phyloP scores from a whole-genome alignment of 2,888 invertebrate genomes.

The Conomelus anceps region DNA sequence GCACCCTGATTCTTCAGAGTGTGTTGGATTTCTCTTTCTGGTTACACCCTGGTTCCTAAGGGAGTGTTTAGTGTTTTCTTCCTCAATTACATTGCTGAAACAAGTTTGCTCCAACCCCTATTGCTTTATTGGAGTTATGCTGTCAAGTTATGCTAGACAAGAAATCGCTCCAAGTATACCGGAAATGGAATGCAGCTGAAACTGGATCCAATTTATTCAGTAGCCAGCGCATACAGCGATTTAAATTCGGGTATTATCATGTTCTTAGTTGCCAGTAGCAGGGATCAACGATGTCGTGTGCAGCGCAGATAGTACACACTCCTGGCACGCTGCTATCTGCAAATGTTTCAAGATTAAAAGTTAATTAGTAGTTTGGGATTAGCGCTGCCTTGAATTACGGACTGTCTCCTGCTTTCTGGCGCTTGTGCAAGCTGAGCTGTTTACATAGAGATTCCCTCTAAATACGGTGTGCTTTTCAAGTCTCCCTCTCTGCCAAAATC shows the following conservation, averaged over 20 bases:
- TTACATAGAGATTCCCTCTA: not conserved
- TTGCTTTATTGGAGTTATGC: no score
- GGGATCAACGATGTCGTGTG: not conserved
- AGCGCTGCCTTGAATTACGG: not conserved
- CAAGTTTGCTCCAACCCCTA: no score
- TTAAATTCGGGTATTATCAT: not conserved
- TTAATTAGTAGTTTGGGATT: conserved; percentile 6
- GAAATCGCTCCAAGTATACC: not conserved
- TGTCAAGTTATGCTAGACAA: not conserved
- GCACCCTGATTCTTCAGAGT: no score
- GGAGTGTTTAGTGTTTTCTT: no score
- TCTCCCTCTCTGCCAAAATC: not conserved
- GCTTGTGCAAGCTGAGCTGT: not conserved
- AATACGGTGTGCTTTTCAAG: not conserved
- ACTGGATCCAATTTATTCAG: not conserved
- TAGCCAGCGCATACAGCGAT: not conserved
- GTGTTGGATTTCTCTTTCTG: no score
- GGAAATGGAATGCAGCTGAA: not conserved
- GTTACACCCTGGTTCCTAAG: no score
- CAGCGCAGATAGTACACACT: not conserved
- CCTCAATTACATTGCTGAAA: not conserved
- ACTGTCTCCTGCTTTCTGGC: not conserved
- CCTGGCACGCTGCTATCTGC: conserved; percentile 4
- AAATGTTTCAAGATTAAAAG: conserved; percentile 1
- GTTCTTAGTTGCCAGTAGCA: not conserved